Percentiles rank a stretch among this genome's conserved stretches.
These are phyloP conservation scores for Heliconius sara DNA, from an alignment of 2,888 invertebrate genomes.

Conservation along the genomic window DNA sequence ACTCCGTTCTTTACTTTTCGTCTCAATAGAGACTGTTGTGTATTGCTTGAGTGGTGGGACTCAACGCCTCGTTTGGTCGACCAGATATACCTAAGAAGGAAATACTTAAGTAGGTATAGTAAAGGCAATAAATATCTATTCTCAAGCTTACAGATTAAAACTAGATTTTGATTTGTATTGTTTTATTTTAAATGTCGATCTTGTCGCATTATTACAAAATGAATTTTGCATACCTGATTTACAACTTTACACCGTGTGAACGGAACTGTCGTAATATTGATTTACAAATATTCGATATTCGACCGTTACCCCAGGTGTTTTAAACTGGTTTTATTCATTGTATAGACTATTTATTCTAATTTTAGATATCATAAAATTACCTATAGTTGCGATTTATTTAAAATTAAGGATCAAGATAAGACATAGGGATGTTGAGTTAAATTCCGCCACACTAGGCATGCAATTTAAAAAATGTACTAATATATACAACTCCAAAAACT, in stretches of 20 bases:
- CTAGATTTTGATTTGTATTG: constrained; percentile 38
- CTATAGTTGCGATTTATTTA: background rate
- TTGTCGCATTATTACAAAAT: constrained; percentile 18
- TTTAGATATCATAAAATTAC: background rate
- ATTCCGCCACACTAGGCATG: no score
- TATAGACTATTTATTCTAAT: background rate
- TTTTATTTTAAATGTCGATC: constrained; percentile 37
- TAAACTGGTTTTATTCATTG: constrained; percentile 8
- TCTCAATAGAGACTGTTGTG: background rate
- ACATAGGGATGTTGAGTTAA: no score
- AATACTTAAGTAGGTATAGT: background rate
- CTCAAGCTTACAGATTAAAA: constrained; percentile 32
- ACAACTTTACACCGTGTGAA: constrained; percentile 25
- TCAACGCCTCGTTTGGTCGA: background rate
- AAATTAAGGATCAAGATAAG: no score
- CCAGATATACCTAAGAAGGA: no score
- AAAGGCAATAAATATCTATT: constrained; percentile 12
- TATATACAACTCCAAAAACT: background rate
- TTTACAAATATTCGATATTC: constrained; percentile 13
- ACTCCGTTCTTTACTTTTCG: background rate
- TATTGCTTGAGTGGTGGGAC: background rate
- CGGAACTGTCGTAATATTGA: constrained; percentile 14
- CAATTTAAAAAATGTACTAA: background rate
- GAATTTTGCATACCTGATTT: constrained; percentile 26
- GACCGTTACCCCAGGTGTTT: constrained; percentile 15